phyloP scores from a whole-genome alignment of 2,888 invertebrate species.

The Conomelus anceps region DNA sequence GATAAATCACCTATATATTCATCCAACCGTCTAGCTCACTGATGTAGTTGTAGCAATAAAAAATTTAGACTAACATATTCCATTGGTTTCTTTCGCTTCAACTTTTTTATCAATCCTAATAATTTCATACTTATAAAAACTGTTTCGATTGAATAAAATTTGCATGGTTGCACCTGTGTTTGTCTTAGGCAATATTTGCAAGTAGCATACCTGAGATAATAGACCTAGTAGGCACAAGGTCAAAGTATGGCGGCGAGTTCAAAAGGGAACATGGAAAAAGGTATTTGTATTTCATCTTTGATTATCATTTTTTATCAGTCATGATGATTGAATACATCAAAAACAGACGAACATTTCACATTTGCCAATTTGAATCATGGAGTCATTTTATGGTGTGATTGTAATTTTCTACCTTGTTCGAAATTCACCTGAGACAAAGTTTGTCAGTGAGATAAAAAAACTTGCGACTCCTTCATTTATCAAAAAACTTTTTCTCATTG shows the following conservation, averaged over 20 bases:
- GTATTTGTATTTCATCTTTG: slow-evolving; percentile 55
- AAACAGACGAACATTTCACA: slow-evolving; percentile 30
- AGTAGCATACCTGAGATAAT: slow-evolving; percentile 99
- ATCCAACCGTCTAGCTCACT: too few species aligned
- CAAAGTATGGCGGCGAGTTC: slow-evolving; percentile 99
- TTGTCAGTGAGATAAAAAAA: too few species aligned
- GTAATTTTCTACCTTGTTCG: neutral
- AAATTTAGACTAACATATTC: too few species aligned
- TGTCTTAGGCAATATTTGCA: slow-evolving; percentile 97
- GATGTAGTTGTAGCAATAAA: too few species aligned
- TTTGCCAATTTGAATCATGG: slow-evolving; percentile 27
- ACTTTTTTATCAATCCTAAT: neutral
- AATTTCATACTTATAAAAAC: neutral
- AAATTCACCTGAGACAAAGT: too few species aligned
- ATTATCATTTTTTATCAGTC: slow-evolving; percentile 39
- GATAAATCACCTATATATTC: too few species aligned
- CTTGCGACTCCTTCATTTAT: too few species aligned
- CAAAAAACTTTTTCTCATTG: too few species aligned
- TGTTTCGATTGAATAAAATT: neutral
- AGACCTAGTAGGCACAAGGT: slow-evolving; percentile 98
- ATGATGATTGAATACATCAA: neutral
- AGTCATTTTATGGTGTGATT: neutral
- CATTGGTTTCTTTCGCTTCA: too few species aligned
- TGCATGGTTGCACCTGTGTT: slow-evolving; percentile 44
- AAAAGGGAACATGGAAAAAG: slow-evolving; percentile 99